Base-by-base conservation (phyloP, 2,113 vertebrate genomes). In the Theropithecus gelada region DNA sequence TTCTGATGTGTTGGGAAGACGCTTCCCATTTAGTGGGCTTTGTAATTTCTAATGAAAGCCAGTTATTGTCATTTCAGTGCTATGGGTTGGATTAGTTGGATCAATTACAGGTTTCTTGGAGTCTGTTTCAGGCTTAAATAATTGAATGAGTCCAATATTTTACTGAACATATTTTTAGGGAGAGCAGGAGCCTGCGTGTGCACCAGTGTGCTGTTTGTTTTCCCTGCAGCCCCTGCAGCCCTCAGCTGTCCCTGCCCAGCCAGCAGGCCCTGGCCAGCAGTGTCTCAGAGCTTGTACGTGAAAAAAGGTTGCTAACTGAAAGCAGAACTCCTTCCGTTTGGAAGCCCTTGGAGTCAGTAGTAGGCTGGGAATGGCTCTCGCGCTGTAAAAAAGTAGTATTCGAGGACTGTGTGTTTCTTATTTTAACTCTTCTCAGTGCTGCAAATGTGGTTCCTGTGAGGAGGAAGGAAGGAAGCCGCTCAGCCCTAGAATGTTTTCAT, bases 401-500 rank as follows among this genome's bases (percentile, higher is more conserved):
- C 32, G n/a, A 59, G 70, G 96, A 88, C 70, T 92, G 83, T 88
- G 0, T 88, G 95, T 97, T 98, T 98, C 98, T 98, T 98, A 93
- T 98, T 98, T 98, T 97, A 97, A 97, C 73, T 97, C 92, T 95
- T 95, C 16, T 89, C 32, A 73, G 75, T 95, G 96, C 94, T 96
- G 43, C 97, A 94, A 95, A 76, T 86, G 98, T 70, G 98, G 95
- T 97, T 98, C 95, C 80, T 98, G 92, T 88, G 80, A 80, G 93
- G 96, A 68, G 82, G 78, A 90, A 96, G 97, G 94, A 96, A 97
- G 97, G 92, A 98, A 98, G 97, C 92, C 95, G 73, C 96, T 94
- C 73, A 93, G 85, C 48, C 93, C 92, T 89, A 90, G 89, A 97
- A 78, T 86, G 94, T 98, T 98, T 90, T 75, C 55, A 80, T 75